phyloP scores from a whole-genome alignment of 2,797 vertebrate genomes.

The Cygnus olor region DNA sequence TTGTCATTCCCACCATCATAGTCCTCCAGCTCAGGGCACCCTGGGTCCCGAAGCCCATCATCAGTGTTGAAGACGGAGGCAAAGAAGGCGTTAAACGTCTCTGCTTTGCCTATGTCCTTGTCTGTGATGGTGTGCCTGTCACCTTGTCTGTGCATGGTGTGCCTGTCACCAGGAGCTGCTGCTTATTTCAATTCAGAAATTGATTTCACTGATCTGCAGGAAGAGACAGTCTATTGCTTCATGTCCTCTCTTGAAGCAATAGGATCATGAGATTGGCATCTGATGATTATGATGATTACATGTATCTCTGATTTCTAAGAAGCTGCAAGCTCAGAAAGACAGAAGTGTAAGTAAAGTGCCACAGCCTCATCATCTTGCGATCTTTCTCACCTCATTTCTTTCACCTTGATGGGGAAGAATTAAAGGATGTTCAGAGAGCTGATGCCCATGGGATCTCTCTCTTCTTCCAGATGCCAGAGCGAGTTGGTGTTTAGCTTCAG shows the following conservation, averaged over 20 bases:
- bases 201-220: background rate
- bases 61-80: no score
- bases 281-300: background rate
- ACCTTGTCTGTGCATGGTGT: no score
- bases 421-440: background rate
- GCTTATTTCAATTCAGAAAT: background rate
- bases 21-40: no score
- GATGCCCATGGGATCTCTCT: fast-evolving
- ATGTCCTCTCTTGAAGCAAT: background rate
- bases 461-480: fast-evolving
- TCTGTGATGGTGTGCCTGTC: no score
- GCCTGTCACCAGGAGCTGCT: background rate
- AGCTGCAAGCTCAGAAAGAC: background rate
- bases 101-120: no score
- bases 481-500: background rate
- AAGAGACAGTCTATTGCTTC: background rate
- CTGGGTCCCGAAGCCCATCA: no score
- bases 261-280: background rate
- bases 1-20: no score
- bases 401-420: background rate
- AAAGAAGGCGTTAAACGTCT: no score
- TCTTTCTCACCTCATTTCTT: fast-evolving
- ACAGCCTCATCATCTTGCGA: background rate
- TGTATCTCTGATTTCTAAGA: background rate
- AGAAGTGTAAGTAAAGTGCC: background rate